phyloP scores from a whole-genome alignment of 1,140 invertebrate species.

The Ruditapes philippinarum region DNA sequence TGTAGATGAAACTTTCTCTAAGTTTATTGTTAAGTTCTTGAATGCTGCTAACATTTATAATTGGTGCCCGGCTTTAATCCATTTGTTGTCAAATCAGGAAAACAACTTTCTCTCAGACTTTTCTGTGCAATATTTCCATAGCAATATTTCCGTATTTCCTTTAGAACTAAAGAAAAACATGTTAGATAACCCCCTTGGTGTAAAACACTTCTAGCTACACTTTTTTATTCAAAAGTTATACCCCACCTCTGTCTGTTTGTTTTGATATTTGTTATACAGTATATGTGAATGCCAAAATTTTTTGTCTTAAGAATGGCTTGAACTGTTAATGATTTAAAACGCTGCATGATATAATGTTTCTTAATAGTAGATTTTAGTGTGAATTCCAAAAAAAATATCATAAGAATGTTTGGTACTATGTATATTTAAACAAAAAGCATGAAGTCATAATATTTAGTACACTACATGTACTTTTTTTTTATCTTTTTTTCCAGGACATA shows the following conservation, averaged over 20 bases:
- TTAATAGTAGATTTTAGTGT: too few relatives aligned
- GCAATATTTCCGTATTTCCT: too few relatives aligned
- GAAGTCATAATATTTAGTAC: too few relatives aligned
- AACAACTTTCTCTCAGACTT: background rate
- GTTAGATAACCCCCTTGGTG: background rate
- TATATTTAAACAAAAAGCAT: background rate
- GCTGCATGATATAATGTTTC: background rate
- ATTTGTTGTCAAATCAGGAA: background rate
- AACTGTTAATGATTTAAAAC: too few relatives aligned
- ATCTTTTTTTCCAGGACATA: background rate
- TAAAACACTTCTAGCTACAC: conserved; percentile 25
- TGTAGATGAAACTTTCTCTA: background rate
- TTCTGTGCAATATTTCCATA: background rate
- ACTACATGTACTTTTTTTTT: background rate
- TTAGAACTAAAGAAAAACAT: background rate
- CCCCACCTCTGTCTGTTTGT: background rate
- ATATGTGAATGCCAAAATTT: too few relatives aligned
- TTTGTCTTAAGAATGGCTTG: too few relatives aligned
- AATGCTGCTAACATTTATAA: background rate
- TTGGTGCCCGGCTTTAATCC: background rate
- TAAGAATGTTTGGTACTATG: too few relatives aligned
- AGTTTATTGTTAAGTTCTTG: background rate
- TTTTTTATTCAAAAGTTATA: background rate
- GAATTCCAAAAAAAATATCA: too few relatives aligned
- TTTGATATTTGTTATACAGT: background rate